These are phyloP conservation scores for Julus scandinavius DNA, from an alignment of 2,888 invertebrate genomes.

Conservation along the genomic window DNA sequence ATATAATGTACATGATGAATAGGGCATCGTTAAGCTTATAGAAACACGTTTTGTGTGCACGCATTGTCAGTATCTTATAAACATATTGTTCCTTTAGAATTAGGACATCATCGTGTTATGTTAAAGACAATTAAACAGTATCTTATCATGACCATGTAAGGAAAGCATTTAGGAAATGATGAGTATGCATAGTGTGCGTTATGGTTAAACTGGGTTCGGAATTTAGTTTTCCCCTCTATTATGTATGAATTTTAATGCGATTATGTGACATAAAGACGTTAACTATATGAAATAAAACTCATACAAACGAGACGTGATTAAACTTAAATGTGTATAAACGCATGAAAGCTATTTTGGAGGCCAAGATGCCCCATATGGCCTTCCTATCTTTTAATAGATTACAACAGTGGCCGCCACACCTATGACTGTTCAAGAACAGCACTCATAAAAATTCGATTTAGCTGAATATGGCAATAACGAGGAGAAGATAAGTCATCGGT, in stretches of 20 bases:
- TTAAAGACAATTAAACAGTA: background rate
- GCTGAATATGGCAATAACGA: background rate
- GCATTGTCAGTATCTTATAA: background rate
- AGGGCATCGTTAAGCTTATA: background rate
- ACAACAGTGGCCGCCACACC: conserved; percentile 27
- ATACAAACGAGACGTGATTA: background rate
- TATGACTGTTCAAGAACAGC: background rate
- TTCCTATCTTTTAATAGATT: background rate
- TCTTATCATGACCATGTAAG: conserved; percentile 26
- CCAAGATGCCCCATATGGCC: background rate
- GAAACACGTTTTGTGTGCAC: conserved; percentile 3
- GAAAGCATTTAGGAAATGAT: background rate
- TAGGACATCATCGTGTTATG: conserved; percentile 8
- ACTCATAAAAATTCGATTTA: background rate
- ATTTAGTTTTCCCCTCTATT: background rate
- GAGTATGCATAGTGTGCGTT: background rate
- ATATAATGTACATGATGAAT: background rate
- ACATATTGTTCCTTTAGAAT: background rate
- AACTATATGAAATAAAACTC: background rate
- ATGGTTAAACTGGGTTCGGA: background rate
- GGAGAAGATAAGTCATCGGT: background rate
- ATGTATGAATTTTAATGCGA: background rate
- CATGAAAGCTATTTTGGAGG: background rate
- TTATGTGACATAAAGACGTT: background rate
- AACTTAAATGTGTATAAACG: background rate